Conservation (phyloP, 64 coral and sea anemone genomes). For the Pocillopora damicornis region DNA sequence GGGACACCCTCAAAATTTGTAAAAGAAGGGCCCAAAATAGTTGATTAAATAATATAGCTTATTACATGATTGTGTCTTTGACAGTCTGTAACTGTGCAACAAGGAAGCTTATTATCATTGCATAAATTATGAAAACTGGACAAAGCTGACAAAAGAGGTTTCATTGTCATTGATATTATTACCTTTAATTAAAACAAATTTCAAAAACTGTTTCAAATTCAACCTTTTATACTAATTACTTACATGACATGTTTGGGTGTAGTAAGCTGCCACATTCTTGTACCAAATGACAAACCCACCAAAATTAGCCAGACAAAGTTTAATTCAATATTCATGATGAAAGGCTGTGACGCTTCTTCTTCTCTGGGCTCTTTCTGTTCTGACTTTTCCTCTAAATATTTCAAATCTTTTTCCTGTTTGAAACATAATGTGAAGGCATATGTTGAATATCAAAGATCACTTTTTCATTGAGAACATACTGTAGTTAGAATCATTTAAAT, state of each 20-base stretch:
- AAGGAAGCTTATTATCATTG: no score
- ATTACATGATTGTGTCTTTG: no score
- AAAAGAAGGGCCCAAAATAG: no score
- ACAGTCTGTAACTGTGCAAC: no score
- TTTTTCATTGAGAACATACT: not conserved
- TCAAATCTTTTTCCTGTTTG: not conserved
- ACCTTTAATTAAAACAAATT: not conserved
- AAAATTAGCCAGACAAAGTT: constrained; percentile 58
- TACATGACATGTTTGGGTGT: constrained; percentile 69
- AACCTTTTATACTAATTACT: not conserved
- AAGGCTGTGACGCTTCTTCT: not conserved
- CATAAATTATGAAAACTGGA: no score
- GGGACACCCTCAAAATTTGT: no score
- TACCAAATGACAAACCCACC: constrained; percentile 60
- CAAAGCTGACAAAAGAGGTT: no score
- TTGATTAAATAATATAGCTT: no score
- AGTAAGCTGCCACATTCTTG: constrained; percentile 56
- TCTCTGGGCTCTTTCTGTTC: not conserved
- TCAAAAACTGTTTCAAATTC: not conserved
- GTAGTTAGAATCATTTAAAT: no score
- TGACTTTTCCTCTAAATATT: not conserved
- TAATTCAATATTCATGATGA: constrained; percentile 52
- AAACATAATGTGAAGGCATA: not conserved
- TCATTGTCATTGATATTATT: no score
- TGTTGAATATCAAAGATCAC: not conserved